Evolutionary conservation across 2,888 invertebrate species (phyloP).

Genomic region (Trimorus sp.): DNA sequence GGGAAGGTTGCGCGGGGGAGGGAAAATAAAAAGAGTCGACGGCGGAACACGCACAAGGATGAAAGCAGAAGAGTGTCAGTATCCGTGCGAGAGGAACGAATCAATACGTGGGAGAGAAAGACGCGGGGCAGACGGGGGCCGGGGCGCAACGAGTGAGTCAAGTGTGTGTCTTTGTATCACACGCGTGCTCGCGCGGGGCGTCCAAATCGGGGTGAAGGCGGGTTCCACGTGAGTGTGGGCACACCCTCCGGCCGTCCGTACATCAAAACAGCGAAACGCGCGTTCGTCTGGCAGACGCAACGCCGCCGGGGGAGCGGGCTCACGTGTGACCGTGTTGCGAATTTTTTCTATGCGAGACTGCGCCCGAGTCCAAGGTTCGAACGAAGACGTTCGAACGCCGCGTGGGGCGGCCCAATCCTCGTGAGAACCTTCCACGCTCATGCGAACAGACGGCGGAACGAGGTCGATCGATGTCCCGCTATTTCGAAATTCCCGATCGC

Average conservation of each 20-base stretch:
- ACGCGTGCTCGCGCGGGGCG: constrained; percentile 76
- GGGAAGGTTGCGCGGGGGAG: constrained; percentile 36
- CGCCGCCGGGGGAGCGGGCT: constrained; percentile 34
- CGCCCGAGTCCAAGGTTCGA: constrained; percentile 58
- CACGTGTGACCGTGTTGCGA: constrained; percentile 65
- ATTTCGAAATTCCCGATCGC: constrained; percentile 42
- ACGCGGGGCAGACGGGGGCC: constrained; percentile 40
- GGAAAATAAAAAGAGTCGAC: constrained; percentile 49
- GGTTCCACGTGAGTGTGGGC: constrained; percentile 70
- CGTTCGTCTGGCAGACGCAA: constrained; percentile 44
- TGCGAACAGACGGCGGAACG: constrained; percentile 67
- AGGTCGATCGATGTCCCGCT: constrained; percentile 50
- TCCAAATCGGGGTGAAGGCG: constrained; percentile 72
- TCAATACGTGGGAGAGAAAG: constrained; percentile 76
- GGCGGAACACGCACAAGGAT: constrained; percentile 50
- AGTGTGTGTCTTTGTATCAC: constrained; percentile 77
- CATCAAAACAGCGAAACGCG: constrained; percentile 62
- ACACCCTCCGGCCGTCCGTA: constrained; percentile 71
- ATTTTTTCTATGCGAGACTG: constrained; percentile 61
- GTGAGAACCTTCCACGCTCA: constrained; percentile 75
- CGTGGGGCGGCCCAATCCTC: constrained; percentile 72
- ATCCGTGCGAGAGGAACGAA: constrained; percentile 78
- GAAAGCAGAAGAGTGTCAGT: constrained; percentile 71
- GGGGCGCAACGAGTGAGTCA: constrained; percentile 57
- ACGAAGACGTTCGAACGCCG: constrained; percentile 28